Percentiles rank a stretch among this genome's conserved stretches.
Conservation (phyloP, 2,113 vertebrate species). For the Herpetotheres cachinnans region DNA sequence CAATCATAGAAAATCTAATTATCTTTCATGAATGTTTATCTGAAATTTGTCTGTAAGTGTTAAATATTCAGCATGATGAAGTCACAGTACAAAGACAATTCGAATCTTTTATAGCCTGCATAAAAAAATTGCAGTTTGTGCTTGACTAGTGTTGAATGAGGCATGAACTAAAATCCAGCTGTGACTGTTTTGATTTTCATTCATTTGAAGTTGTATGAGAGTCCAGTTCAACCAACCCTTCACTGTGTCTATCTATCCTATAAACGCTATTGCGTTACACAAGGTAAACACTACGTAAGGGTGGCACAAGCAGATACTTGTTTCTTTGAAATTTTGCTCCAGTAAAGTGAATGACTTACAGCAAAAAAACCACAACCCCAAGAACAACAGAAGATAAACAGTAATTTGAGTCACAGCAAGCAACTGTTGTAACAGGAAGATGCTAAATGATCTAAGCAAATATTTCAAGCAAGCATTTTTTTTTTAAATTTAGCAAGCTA, state of each 20-base stretch:
- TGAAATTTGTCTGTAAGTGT: neutral
- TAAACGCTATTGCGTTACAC: neutral
- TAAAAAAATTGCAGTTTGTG: neutral
- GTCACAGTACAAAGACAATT: neutral
- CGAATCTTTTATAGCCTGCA: constrained; percentile 9
- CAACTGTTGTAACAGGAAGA: neutral
- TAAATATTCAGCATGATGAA: neutral
- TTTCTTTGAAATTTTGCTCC: neutral
- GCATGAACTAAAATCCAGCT: neutral
- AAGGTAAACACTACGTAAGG: neutral
- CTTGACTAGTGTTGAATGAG: neutral
- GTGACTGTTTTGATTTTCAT: neutral
- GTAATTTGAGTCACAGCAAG: neutral
- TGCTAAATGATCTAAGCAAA: neutral
- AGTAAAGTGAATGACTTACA: neutral
- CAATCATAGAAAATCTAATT: neutral
- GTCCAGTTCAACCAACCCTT: neutral
- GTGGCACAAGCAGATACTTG: neutral
- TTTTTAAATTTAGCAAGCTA: neutral
- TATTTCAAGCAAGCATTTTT: neutral
- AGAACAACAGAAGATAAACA: neutral
- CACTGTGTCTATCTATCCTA: neutral
- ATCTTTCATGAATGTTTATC: neutral
- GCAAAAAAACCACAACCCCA: fast-evolving
- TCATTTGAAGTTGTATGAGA: neutral